phyloP scores from a whole-genome alignment of 2,888 invertebrate genomes.

The Acanthosepion pharaonis region DNA sequence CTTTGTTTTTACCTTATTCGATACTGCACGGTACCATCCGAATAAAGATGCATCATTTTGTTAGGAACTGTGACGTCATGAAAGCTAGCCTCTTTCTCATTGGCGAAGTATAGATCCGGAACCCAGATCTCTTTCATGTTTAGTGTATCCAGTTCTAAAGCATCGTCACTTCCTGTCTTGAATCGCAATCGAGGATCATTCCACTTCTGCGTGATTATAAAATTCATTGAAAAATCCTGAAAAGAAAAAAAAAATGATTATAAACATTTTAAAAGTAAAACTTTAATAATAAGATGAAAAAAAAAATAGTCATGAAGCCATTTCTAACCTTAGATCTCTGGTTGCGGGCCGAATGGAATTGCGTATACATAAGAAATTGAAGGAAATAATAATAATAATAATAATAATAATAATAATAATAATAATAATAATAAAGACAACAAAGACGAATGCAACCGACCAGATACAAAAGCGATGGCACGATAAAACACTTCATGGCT shows the following conservation, averaged over 20 bases:
- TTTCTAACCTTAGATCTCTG: too few species aligned
- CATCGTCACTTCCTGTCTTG: conserved; percentile 58
- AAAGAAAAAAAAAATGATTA: neutral
- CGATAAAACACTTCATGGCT: too few species aligned
- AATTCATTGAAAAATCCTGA: conserved; percentile 64
- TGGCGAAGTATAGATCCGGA: conserved; percentile 68
- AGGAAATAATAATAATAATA: too few species aligned
- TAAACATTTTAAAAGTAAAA: neutral
- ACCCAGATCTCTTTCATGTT: conserved; percentile 67
- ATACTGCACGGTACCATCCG: conserved; percentile 63
- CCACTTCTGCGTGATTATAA: conserved; percentile 64
- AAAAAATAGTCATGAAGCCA: too few species aligned
- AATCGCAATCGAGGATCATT: conserved; percentile 59
- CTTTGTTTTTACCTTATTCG: conserved; percentile 57
- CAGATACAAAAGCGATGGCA: too few species aligned
- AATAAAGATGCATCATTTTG: conserved; percentile 66
- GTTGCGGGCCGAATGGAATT: too few species aligned
- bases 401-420: too few species aligned
- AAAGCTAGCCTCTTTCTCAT: conserved; percentile 67
- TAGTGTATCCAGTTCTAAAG: conserved; percentile 64
- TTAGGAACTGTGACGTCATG: conserved; percentile 70
- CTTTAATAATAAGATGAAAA: too few species aligned
- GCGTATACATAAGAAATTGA: too few species aligned
- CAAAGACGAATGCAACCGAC: too few species aligned
- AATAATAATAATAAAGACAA: too few species aligned